Conservation (phyloP, 2,797 vertebrate genomes). For the Enoplosus armatus region DNA sequence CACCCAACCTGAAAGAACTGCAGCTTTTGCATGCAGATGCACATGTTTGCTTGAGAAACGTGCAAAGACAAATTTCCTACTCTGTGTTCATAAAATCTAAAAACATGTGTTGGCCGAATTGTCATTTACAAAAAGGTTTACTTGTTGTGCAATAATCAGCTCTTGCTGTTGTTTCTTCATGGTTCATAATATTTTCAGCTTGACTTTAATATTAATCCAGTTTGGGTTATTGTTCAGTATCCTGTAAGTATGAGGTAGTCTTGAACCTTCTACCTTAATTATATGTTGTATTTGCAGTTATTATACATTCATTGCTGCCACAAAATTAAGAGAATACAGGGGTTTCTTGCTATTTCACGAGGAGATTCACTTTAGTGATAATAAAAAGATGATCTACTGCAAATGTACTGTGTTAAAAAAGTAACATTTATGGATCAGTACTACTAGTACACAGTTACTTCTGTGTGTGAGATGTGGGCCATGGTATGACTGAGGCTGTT, state of each 20-base stretch:
- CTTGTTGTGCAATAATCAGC: background rate
- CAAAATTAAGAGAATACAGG: background rate
- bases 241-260: background rate
- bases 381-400: background rate
- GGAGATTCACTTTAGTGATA: background rate
- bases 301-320: background rate
- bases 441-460: constrained; percentile 47
- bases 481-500: constrained; percentile 78
- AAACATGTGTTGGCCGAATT: background rate
- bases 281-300: constrained; percentile 1
- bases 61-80: constrained; percentile 7
- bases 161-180: background rate
- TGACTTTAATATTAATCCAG: background rate
- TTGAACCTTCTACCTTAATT: background rate
- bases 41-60: background rate
- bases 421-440: background rate
- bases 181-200: background rate
- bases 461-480: constrained; percentile 56
- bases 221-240: background rate
- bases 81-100: background rate
- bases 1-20: constrained; percentile 2
- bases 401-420: constrained; percentile 27
- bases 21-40: constrained; percentile 13
- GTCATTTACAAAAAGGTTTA: background rate
- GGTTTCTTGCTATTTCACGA: constrained; percentile 28